A percentile compares a stretch with the other conserved stretches of the same genome.
phyloP scores from a whole-genome alignment of 2,113 vertebrate genomes.

The Carollia perspicillata region DNA sequence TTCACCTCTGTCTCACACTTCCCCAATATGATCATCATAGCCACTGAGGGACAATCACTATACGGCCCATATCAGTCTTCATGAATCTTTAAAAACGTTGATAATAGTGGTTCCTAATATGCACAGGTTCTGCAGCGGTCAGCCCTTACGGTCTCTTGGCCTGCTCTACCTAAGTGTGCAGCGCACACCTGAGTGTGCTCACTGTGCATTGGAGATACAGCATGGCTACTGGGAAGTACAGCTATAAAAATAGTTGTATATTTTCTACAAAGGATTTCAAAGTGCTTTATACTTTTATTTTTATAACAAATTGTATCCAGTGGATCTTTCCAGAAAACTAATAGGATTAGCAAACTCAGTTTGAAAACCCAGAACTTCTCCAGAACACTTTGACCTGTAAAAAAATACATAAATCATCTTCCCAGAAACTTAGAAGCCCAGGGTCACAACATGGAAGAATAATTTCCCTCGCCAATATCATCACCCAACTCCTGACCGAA shows the following conservation, averaged over 20 bases:
- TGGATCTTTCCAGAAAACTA: slow-evolving; percentile 15
- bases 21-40: neutral
- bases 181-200: rapidly evolving
- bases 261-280: neutral
- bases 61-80: neutral
- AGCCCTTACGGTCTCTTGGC: too few species aligned
- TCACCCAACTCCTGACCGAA: neutral
- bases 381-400: neutral
- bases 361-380: neutral
- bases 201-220: too few species aligned
- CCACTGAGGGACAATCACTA: neutral
- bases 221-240: rapidly evolving
- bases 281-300: neutral
- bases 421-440: slow-evolving; percentile 8
- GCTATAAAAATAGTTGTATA: neutral
- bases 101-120: neutral
- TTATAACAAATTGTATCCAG: neutral
- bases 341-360: neutral
- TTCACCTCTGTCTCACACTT: neutral
- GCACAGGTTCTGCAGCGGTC: neutral
- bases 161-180: neutral
- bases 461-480: neutral
- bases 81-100: neutral
- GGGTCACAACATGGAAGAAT: neutral
- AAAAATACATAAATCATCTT: neutral